Conservation (phyloP, 2,797 vertebrate species). For the Telmatherina bonti region DNA sequence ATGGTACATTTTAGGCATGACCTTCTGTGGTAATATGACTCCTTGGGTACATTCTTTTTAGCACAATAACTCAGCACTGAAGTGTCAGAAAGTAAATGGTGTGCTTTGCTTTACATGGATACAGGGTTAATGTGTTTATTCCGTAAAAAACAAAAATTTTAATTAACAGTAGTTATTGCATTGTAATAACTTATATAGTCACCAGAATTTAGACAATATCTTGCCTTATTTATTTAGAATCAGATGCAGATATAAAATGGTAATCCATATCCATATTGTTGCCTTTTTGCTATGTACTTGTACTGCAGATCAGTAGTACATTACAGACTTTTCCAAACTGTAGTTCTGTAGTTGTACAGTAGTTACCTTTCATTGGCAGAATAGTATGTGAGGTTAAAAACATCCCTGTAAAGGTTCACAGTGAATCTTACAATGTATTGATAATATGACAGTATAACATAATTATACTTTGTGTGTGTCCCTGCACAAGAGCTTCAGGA, state of each 20-base stretch:
- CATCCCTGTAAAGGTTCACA: slow-evolving; percentile 1
- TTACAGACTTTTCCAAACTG: not conserved
- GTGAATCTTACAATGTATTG: not conserved
- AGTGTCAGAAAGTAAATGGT: not conserved
- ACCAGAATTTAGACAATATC: no score
- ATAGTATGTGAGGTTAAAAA: not conserved
- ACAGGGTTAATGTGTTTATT: no score
- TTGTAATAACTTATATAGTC: no score
- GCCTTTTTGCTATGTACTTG: no score
- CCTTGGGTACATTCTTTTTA: not conserved
- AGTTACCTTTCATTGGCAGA: not conserved
- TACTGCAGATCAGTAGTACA: no score
- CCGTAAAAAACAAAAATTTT: no score
- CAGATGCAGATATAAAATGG: no score
- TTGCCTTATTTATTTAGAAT: no score
- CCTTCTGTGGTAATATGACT: not conserved
- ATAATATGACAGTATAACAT: not conserved
- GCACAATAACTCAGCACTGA: slow-evolving; percentile 1
- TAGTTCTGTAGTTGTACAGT: not conserved
- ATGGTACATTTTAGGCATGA: not conserved
- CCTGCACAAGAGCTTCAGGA: no score
- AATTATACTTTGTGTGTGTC: not conserved
- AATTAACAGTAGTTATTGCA: no score
- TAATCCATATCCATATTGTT: no score
- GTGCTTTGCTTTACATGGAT: not conserved